Conservation (phyloP, 2,888 invertebrate species). For the Ennomos quercinarius region DNA sequence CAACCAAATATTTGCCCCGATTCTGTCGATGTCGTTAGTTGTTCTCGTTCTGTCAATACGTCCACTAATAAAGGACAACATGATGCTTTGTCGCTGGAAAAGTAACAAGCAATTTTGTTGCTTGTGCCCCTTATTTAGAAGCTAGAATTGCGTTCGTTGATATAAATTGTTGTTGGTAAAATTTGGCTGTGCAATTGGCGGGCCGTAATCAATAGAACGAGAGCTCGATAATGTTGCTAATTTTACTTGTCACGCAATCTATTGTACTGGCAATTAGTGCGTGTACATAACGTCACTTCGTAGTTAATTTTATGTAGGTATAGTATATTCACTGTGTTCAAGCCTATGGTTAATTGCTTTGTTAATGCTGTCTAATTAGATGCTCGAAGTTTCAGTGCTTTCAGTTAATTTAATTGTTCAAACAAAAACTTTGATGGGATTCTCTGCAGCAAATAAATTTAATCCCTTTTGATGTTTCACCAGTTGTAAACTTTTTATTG, state of each 20-base stretch:
- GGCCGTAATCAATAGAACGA: constrained; percentile 55
- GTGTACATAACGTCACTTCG: constrained; percentile 32
- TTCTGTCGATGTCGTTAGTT: constrained; percentile 73
- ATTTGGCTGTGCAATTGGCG: constrained; percentile 54
- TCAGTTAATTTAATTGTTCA: constrained; percentile 45
- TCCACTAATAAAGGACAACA: constrained; percentile 70
- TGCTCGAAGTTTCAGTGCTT: constrained; percentile 13
- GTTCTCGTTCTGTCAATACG: constrained; percentile 76
- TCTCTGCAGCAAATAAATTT: constrained; percentile 54
- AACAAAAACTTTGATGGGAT: constrained; percentile 46
- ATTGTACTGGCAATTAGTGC: constrained; percentile 52
- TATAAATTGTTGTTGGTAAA: constrained; percentile 50
- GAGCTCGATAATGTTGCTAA: constrained; percentile 59
- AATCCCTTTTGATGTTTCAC: constrained; percentile 58
- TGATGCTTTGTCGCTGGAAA: constrained; percentile 45
- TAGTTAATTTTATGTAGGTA: constrained; percentile 17
- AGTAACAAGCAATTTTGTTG: constrained; percentile 48
- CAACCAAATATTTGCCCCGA: constrained; percentile 73
- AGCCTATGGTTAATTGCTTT: constrained; percentile 18
- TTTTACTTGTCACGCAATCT: constrained; percentile 58
- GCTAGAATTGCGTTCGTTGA: constrained; percentile 37
- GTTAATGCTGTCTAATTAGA: constrained; percentile 19
- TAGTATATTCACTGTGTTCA: constrained; percentile 16
- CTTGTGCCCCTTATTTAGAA: constrained; percentile 44
- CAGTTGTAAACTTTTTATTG: constrained; percentile 65